Base-by-base conservation (phyloP, 2,797 vertebrate species). In the Fundulus diaphanus region DNA sequence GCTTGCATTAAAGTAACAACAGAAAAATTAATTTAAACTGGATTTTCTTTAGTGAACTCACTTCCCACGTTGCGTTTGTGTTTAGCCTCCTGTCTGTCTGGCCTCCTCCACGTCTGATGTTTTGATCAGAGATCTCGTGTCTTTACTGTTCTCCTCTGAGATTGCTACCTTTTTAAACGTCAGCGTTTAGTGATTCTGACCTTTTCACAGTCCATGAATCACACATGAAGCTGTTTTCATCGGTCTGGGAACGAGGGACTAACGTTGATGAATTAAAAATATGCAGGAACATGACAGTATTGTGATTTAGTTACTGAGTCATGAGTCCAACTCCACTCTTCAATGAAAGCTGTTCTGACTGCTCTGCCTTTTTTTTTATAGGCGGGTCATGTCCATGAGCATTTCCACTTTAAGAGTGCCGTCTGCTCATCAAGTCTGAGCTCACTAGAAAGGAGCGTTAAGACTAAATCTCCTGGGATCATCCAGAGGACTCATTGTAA, bases 1-100 rank as follows among this genome's bases (percentile, higher is more conserved):
- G 46, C 70, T 46, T 27, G 7, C 35, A 31, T 13, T 22, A 61
- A 33, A 40, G 20, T 37, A 0, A 27, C 2, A 0, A 57, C 0
- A 0, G 7, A 54, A 22, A 22, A 0, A 0, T 13, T 16, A 0
- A 27, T 56, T 66, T 33, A 2, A 42, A 74, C 33, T 61, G 0
- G 51, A 16, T 0, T 52, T 40, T 37, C 16, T 27, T 29, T 59
- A 0, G 20, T 2, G 35, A 27, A 67, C 33, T 42, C 59, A 12
- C 27, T 65, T 49, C 44, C 35, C 46, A 12, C 24, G 7, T 44
- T 27, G 8, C 1, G 24, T 22, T 31, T 24, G 40, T 20, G 77
- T 2, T 24, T 46, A 13, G 29, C 69, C n/a, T 54, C 66, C 12
- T 31, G 15, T 3, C 5, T 24, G 24, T 20, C 8, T 54, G 52